Evolutionary conservation across 2,113 vertebrate species (phyloP).

Genomic region (Upupa epops): DNA sequence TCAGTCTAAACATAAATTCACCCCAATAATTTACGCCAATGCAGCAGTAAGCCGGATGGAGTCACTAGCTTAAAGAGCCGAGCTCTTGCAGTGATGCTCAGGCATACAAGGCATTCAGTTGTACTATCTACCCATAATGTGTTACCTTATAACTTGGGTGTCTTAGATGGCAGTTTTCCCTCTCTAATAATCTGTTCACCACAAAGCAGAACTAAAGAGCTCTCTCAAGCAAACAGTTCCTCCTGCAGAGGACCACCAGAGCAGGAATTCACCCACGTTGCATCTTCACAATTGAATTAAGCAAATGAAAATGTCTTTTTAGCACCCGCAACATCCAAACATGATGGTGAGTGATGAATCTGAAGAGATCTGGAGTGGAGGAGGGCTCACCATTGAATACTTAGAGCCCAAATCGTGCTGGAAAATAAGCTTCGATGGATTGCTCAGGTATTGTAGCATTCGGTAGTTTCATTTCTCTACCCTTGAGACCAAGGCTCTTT

Average conservation of each 20-base stretch:
- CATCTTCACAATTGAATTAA: not conserved
- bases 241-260: not conserved
- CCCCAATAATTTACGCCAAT: not conserved
- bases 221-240: not conserved
- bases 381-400: slow-evolving; percentile 56
- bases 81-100: not conserved
- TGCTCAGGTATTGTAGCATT: slow-evolving; percentile 45
- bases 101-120: not conserved
- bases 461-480: not conserved
- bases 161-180: not conserved
- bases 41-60: not conserved
- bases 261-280: fast-evolving
- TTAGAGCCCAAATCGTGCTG: slow-evolving; percentile 9
- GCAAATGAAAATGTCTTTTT: not conserved
- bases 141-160: not conserved
- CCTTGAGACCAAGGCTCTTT: not conserved
- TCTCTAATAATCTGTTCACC: not conserved
- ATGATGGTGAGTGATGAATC: slow-evolving; percentile 60
- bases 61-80: not conserved
- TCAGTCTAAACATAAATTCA: not conserved
- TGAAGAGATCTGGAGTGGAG: slow-evolving; percentile 52
- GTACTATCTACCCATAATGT: not conserved
- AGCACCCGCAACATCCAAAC: slow-evolving; percentile 70
- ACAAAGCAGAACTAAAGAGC: not conserved
- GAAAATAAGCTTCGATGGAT: slow-evolving; percentile 54